Conservation (phyloP, 2,113 vertebrate genomes). For the Zosterops lateralis region DNA sequence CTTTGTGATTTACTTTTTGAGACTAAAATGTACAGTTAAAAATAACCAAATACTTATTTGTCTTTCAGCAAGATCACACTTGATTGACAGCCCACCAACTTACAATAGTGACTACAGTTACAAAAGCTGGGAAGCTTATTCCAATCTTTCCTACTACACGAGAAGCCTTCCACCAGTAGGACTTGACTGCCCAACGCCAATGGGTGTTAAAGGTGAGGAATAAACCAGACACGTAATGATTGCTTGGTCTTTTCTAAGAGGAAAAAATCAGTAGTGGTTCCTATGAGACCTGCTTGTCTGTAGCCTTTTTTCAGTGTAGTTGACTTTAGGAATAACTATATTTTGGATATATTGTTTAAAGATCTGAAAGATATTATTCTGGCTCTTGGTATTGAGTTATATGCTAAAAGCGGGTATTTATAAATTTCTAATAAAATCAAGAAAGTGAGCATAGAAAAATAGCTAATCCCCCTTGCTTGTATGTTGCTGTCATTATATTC, state of each 20-base stretch:
- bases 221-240: not conserved
- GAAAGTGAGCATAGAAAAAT: not conserved
- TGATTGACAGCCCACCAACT: slow-evolving; percentile 94
- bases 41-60: not conserved
- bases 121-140: slow-evolving; percentile 94
- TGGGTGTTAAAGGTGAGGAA: slow-evolving; percentile 91
- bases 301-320: not conserved
- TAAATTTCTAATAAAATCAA: not conserved
- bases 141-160: slow-evolving; percentile 93
- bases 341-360: not conserved
- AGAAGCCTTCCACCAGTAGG: slow-evolving; percentile 88
- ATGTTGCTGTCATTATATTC: not conserved
- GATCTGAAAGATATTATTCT: not conserved
- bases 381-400: not conserved
- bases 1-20: not conserved
- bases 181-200: slow-evolving; percentile 90
- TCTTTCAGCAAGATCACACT: slow-evolving; percentile 85
- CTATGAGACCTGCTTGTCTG: not conserved
- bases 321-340: not conserved
- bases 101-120: slow-evolving; percentile 88
- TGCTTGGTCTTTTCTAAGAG: not conserved
- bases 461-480: not conserved
- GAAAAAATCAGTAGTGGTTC: not conserved
- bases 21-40: not conserved
- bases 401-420: not conserved